Base-by-base conservation (phyloP, 2,113 vertebrate species). In the Corvus moneduloides region DNA sequence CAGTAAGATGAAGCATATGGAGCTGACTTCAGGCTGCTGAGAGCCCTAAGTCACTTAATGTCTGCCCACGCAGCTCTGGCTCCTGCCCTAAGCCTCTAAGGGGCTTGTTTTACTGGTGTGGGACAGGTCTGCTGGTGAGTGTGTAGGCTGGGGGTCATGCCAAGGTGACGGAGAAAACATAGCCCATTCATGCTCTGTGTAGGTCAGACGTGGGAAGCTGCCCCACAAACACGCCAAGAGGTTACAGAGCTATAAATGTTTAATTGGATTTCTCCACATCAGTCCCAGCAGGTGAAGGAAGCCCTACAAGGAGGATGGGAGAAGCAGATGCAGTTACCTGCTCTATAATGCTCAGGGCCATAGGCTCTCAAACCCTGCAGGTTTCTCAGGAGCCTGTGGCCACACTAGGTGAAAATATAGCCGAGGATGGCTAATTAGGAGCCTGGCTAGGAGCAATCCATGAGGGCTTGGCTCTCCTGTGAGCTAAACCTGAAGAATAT, bases 241-340 rank as follows among this genome's bases (percentile, higher is more conserved):
- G 73, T 89, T 89, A 89, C 41, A 72, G 87, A 79, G 81, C 84
- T 89, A 61, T 82, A 89, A 95, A 78, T 56, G 33, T 80, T 90
- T 88, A 92, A 94, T 71, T 88, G 52, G 69, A 78, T 87, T 72
- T 92, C 84, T n/a, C 49, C 24, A 18, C 62, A 56, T 75, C 74
- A 49, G 56, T 72, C 52, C 20, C 71, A 49, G 87, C 4, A 52
- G 89, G 49, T 79, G 58, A 89, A 55, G 46, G 80, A 82, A 95
- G 44, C 32, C 49, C 61, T 82, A 84, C 44, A 58, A 89, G 26
- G 64, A 72, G 56, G 69, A 68, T 27, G 49, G 89, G 81, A 82
- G 76, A 87, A 92, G 56, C 48, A 73, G 51, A 88, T 9, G 12
- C 71, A 59, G 68, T 3, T 3, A 17, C 51, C 43, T 83, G 19